Evolutionary conservation across 2,888 invertebrate genomes (phyloP).

Genomic region (Fragum sueziense): DNA sequence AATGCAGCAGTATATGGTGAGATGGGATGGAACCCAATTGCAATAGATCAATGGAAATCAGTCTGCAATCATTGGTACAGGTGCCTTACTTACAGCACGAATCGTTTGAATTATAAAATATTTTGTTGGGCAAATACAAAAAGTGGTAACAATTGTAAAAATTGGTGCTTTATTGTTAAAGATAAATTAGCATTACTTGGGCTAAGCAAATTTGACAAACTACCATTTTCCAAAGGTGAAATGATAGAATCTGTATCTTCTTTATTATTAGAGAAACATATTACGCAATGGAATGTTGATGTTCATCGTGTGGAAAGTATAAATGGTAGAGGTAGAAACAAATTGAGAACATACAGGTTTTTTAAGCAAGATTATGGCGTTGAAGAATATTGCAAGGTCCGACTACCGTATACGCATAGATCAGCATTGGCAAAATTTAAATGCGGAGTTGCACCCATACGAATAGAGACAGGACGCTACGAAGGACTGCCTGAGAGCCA

Average conservation of each 20-base stretch:
- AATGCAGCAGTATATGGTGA: constrained; percentile 36
- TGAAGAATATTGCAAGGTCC: constrained; percentile 4
- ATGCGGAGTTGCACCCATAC: constrained; percentile 16
- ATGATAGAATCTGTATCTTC: too few relatives aligned
- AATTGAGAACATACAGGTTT: constrained; percentile 6
- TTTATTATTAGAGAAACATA: not conserved
- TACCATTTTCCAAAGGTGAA: not conserved
- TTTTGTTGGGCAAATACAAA: not conserved
- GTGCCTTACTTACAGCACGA: not conserved
- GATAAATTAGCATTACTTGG: not conserved
- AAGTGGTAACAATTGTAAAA: constrained; percentile 2
- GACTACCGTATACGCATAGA: constrained; percentile 3
- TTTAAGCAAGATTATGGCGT: constrained; percentile 5
- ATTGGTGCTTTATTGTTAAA: constrained; percentile 8
- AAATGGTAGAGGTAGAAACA: constrained; percentile 12
- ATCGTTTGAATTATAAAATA: not conserved
- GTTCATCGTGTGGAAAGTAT: not conserved
- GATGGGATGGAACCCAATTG: constrained; percentile 24
- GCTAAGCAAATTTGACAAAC: too few relatives aligned
- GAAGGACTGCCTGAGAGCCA: too few relatives aligned
- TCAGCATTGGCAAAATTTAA: constrained; percentile 25
- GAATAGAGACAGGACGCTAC: constrained; percentile 10
- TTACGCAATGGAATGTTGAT: not conserved
- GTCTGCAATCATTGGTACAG: constrained; percentile 18
- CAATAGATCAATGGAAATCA: constrained; percentile 6